Evolutionary conservation across 2,888 invertebrate species (phyloP).

Genomic region (Drosophila pseudotakahashii): DNA sequence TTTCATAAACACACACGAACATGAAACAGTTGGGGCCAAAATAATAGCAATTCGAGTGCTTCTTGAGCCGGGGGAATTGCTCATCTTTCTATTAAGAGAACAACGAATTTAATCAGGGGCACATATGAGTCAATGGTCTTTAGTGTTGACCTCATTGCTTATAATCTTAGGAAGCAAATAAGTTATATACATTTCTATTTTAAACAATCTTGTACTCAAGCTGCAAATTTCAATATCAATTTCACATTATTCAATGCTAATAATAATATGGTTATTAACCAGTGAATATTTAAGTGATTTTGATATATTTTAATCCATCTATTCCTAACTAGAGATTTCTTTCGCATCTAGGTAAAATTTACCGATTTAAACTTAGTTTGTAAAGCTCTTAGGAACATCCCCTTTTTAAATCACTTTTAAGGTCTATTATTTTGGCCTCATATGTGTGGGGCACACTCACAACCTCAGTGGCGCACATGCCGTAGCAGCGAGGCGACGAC

Average conservation of each 20-base stretch:
- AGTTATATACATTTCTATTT: background rate
- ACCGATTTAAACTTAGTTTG: no score
- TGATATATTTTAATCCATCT: no score
- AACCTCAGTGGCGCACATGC: slow-evolving; percentile 21
- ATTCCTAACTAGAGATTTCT: no score
- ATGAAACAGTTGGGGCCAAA: slow-evolving; percentile 30
- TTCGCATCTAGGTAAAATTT: no score
- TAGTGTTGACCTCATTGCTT: background rate
- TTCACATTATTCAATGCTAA: no score
- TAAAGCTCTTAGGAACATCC: background rate
- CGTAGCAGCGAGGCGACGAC: slow-evolving; percentile 42
- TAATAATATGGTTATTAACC: no score
- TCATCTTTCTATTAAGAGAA: background rate
- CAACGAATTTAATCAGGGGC: background rate
- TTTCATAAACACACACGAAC: slow-evolving; percentile 33
- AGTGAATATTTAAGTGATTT: no score
- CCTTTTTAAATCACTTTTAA: background rate
- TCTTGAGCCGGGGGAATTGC: background rate
- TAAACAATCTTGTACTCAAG: background rate
- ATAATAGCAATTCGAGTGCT: slow-evolving; percentile 6
- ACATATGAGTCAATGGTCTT: background rate
- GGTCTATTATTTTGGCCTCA: slow-evolving; percentile 20
- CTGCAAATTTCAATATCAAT: no score
- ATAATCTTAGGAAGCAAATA: background rate
- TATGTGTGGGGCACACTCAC: slow-evolving; percentile 32